Conservation (phyloP, 2,113 vertebrate species). For the Tringa solitaria region DNA sequence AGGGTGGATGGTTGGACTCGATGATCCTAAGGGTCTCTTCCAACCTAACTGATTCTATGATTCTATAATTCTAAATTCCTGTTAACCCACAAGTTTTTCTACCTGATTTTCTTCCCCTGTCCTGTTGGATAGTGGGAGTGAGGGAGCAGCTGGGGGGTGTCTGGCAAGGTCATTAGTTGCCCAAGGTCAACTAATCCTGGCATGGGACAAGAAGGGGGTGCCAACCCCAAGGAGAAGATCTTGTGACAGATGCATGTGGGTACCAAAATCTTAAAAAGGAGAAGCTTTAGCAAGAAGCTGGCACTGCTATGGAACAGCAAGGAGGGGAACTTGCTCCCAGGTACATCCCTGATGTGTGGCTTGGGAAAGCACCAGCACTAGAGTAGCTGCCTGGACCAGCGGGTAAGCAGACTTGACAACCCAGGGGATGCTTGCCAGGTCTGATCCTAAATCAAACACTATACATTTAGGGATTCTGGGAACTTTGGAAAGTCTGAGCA, state of each 20-base stretch:
- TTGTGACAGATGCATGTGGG: background rate
- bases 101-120: background rate
- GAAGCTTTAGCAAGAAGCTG: background rate
- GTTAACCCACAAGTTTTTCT: background rate
- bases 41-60: too few species aligned
- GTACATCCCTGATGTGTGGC: accelerated
- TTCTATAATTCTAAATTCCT: background rate
- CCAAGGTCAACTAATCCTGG: background rate
- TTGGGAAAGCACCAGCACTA: background rate
- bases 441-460: background rate
- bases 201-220: background rate
- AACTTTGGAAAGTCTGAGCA: background rate
- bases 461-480: background rate
- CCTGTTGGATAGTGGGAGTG: background rate
- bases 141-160: background rate
- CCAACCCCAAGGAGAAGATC: too few species aligned
- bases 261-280: background rate
- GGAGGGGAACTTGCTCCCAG: background rate
- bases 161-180: background rate
- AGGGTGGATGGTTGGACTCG: too few species aligned
- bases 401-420: background rate
- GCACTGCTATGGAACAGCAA: background rate
- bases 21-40: too few species aligned
- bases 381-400: background rate
- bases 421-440: background rate